phyloP scores from a whole-genome alignment of 2,888 invertebrate species.

The Dicroscelio sp. region DNA sequence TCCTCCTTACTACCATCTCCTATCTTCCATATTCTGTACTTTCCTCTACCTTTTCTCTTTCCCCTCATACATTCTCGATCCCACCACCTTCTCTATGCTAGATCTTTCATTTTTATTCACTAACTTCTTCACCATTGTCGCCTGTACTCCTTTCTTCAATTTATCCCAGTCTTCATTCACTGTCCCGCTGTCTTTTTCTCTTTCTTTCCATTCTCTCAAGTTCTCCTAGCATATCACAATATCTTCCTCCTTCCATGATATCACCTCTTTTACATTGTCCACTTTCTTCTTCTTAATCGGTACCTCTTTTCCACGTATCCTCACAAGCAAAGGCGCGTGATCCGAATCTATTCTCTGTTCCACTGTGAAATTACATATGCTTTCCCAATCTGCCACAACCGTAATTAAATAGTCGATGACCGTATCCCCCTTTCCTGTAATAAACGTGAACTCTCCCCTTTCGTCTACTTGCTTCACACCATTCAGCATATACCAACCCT shows the following conservation, averaged over 20 bases:
- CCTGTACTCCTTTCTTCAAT: background rate
- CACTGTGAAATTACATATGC: background rate
- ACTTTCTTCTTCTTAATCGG: constrained; percentile 10
- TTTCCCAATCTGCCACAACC: background rate
- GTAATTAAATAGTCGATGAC: constrained; percentile 1
- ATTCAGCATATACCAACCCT: constrained; percentile 13
- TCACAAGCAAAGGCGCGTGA: background rate
- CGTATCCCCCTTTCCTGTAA: constrained; percentile 3
- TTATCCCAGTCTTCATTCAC: constrained; percentile 14
- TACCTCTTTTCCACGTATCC: constrained; percentile 5
- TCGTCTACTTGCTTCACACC: constrained; percentile 3
- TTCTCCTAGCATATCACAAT: background rate
- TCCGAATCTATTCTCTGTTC: background rate
- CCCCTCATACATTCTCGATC: background rate
- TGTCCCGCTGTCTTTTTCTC: background rate
- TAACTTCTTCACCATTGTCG: constrained; percentile 7
- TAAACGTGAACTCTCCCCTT: background rate
- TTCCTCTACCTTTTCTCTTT: constrained; percentile 18
- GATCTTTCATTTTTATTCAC: background rate
- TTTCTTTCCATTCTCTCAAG: background rate
- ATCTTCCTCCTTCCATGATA: background rate
- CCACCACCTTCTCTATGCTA: constrained; percentile 35
- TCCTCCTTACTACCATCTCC: background rate
- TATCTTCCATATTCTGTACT: constrained; percentile 15
- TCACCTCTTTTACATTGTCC: background rate